A percentile compares a stretch with the other conserved stretches of the same genome.
Conservation (phyloP, 2,888 invertebrate genomes). For the Cheilosia grossa region DNA sequence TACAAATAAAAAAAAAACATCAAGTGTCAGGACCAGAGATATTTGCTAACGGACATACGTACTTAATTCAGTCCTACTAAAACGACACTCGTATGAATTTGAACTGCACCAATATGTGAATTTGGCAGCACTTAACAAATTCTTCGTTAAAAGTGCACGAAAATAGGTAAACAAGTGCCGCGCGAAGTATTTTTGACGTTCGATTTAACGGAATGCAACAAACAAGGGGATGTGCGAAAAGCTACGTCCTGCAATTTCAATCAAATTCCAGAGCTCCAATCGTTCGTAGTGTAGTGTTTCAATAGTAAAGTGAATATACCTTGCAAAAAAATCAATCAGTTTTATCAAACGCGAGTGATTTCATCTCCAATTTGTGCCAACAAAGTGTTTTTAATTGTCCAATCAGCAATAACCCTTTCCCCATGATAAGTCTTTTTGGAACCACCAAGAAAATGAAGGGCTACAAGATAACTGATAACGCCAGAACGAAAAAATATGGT, state of each 20-base stretch:
- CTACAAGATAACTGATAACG: constrained; percentile 82
- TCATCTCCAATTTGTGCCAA: neutral
- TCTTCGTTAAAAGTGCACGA: constrained; percentile 60
- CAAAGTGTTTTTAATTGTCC: constrained; percentile 1
- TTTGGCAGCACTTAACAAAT: constrained; percentile 24
- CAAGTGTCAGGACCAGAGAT: no score
- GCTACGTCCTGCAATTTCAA: constrained; percentile 12
- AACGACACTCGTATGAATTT: neutral
- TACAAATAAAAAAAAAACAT: no score
- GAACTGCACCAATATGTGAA: no score
- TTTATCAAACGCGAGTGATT: neutral
- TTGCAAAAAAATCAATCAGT: neutral
- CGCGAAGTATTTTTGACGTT: constrained; percentile 38
- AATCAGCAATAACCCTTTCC: neutral
- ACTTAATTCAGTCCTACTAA: neutral
- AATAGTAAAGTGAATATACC: constrained; percentile 10
- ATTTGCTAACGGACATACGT: neutral
- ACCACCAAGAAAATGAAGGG: constrained; percentile 79
- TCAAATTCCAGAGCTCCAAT: constrained; percentile 31
- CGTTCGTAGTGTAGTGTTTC: constrained; percentile 19
- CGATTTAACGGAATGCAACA: constrained; percentile 46
- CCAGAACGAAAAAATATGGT: constrained; percentile 81
- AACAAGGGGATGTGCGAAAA: constrained; percentile 41
- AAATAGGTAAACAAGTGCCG: constrained; percentile 57
- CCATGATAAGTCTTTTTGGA: constrained; percentile 62